Percentiles rank a stretch among this genome's conserved stretches.
phyloP scores from a whole-genome alignment of 2,113 vertebrate genomes.

The Himantopus leucocephalus region DNA sequence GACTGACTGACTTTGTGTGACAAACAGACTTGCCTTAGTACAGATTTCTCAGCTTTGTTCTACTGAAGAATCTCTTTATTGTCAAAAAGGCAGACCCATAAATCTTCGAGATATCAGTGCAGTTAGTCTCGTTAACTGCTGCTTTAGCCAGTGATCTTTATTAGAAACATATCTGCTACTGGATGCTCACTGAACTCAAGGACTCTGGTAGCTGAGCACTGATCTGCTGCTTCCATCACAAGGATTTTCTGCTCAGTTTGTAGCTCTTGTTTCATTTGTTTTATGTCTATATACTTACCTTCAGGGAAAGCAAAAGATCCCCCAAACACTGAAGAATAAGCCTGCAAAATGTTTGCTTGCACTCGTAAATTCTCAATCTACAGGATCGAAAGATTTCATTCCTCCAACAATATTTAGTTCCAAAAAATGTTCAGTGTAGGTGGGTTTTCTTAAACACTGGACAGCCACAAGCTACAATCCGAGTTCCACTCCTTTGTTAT shows the following conservation, averaged over 20 bases:
- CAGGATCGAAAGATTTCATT: not conserved
- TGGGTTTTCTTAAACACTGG: not conserved
- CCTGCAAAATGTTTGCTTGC: not conserved
- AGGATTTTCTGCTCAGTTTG: not conserved
- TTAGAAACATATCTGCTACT: not conserved
- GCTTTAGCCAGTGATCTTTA: not conserved
- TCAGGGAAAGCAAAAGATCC: not conserved
- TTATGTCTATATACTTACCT: not conserved
- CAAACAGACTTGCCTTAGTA: not conserved
- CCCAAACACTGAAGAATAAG: not conserved
- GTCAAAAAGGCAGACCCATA: not conserved
- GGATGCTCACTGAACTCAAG: not conserved
- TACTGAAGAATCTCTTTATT: not conserved
- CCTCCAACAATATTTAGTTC: not conserved
- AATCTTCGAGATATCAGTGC: not conserved
- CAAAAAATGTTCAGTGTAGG: not conserved
- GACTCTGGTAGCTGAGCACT: not conserved
- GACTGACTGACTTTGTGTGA: not conserved
- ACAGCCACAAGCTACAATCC: not conserved
- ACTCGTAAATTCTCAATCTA: not conserved
- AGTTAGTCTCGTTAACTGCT: not conserved
- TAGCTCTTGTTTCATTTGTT: not conserved
- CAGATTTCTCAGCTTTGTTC: not conserved
- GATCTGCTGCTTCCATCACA: not conserved
- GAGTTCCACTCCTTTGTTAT: not conserved